phyloP scores from a whole-genome alignment of 2,113 vertebrate species.

The Taxidea taxus region DNA sequence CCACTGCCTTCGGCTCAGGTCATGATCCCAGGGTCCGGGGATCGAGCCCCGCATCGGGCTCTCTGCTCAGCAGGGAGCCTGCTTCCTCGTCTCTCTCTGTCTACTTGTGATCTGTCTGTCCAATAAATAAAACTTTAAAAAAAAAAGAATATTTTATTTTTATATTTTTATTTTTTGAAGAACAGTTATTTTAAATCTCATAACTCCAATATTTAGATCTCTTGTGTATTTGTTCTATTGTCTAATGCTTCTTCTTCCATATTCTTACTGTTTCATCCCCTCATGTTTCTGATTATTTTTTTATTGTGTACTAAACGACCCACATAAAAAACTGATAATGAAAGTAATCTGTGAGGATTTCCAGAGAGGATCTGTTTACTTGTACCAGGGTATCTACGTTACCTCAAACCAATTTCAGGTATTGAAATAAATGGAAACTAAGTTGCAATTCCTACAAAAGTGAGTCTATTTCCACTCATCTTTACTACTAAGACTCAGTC shows the following conservation, averaged over 20 bases:
- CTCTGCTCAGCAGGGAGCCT: too few relatives aligned
- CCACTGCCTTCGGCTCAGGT: too few relatives aligned
- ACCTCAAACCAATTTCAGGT: neutral
- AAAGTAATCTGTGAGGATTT: neutral
- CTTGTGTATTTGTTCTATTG: neutral
- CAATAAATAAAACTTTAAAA: too few relatives aligned
- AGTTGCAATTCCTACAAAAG: neutral
- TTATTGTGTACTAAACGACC: neutral
- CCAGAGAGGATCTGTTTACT: neutral
- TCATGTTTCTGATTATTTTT: neutral
- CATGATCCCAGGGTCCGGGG: too few relatives aligned
- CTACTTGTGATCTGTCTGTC: too few relatives aligned
- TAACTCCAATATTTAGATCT: neutral
- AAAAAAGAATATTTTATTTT: neutral
- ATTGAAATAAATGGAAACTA: neutral
- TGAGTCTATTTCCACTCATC: neutral
- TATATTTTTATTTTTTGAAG: neutral
- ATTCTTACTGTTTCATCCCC: neutral
- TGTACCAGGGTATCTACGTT: neutral
- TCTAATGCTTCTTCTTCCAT: neutral
- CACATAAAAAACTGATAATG: neutral
- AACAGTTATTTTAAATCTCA: neutral
- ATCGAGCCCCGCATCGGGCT: too few relatives aligned
- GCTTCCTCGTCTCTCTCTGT: too few relatives aligned
- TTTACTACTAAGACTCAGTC: neutral